phyloP scores from a whole-genome alignment of 1,140 invertebrate species.

The Apis cerana region DNA sequence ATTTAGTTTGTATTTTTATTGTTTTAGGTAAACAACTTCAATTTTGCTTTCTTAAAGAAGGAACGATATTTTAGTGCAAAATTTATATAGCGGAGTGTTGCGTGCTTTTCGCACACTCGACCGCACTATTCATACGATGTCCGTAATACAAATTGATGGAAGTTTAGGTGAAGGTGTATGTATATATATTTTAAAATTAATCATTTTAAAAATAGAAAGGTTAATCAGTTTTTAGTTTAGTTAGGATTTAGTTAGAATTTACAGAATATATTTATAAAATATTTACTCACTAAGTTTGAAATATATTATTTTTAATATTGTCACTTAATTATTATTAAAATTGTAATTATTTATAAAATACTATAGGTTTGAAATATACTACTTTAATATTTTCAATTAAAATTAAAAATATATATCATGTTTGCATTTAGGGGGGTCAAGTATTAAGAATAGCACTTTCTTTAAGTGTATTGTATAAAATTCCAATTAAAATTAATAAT shows the following conservation, averaged over 20 bases:
- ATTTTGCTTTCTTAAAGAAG: background rate
- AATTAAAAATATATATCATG: background rate
- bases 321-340: background rate
- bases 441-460: conserved; percentile 90
- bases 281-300: background rate
- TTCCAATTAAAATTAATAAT: conserved; percentile 89
- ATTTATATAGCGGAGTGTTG: background rate
- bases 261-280: background rate
- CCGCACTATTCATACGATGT: conserved; percentile 55
- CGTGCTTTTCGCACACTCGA: background rate
- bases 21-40: conserved; percentile 3
- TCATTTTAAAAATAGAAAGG: background rate
- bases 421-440: conserved; percentile 89
- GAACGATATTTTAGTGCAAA: background rate
- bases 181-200: conserved; percentile 73
- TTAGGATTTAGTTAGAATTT: background rate
- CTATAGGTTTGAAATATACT: no score
- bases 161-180: conserved; percentile 85
- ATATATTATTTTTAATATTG: conserved; percentile 4
- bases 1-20: background rate
- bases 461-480: conserved; percentile 88
- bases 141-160: conserved; percentile 83
- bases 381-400: no score
- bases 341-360: no score
- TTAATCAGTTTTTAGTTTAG: background rate